Evolutionary conservation across 2,888 invertebrate species (phyloP), one percentile per base, ranked within the genome.

Genomic region (Cepaea hortensis): DNA sequence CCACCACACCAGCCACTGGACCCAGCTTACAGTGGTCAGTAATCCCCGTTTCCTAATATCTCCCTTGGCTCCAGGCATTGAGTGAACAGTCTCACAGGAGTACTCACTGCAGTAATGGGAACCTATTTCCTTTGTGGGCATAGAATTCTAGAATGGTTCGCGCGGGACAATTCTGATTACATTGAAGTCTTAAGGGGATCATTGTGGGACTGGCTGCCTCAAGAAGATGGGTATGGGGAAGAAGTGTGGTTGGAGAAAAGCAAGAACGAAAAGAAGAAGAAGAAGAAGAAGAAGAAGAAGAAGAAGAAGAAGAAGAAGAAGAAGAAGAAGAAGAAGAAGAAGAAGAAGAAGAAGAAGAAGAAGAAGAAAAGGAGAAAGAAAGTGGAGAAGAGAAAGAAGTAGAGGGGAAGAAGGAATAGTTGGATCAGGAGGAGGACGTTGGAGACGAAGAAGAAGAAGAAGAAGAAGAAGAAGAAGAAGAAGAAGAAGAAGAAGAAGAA

Each of bases 281-380:
- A 68, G n/a, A n/a, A 68, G 20, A 68, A n/a, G 68, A 73, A 35
- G 9, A 73, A n/a, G 9, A 46, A 35, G 15, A 23, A 35, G 35
- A 23, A 46, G 46, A 15, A 46, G 73, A 46, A 46, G n/a, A 46
- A 73, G 73, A 73, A 68, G 55, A 81, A 65, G 48, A 35, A 81
- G 18, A 65, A 81, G 81, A 68, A 68, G 48, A 81, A 35, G 46
- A 61, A n/a, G 61, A n/a, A 55, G 55, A 55, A 55, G 55, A 50
- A 55, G 13, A 48, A 55, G 46, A 20, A 35, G 23, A 65, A 68
- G 46, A 68, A 13, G 65, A 65, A 81, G 68, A 62, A 55, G 23
- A 13, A 13, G 48, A 55, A n/a, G 73, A 83, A 50, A 50, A 55
- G 15, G 50, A 72, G 75, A 61, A 23, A 72, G 35, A 61, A 35